These are phyloP conservation scores for Melozone crissalis DNA, from an alignment of 2,113 vertebrate genomes.

Conservation along the genomic window DNA sequence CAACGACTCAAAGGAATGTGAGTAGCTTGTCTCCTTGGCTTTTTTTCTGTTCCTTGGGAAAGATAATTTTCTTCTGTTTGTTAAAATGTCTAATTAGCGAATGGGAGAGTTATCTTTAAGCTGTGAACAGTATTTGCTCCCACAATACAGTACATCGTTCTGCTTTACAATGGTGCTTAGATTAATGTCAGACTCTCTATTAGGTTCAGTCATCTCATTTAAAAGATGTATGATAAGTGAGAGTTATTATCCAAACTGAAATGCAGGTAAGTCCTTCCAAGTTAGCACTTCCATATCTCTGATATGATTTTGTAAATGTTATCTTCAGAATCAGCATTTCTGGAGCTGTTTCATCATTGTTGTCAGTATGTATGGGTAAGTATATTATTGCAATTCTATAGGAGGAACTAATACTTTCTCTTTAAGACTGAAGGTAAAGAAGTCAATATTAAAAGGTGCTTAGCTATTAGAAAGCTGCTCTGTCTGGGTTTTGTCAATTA, in stretches of 20 bases:
- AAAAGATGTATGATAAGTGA: neutral
- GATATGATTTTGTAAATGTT: neutral
- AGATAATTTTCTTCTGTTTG: conserved; percentile 25
- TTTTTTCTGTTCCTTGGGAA: conserved; percentile 19
- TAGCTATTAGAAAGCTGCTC: neutral
- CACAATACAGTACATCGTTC: neutral
- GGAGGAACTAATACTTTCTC: neutral
- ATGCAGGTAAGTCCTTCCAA: conserved; percentile 26
- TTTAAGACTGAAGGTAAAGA: neutral
- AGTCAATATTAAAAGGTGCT: neutral
- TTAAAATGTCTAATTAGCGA: conserved; percentile 31
- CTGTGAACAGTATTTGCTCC: conserved; percentile 12
- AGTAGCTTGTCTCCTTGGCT: conserved; percentile 71
- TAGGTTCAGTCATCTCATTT: neutral
- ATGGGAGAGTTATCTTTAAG: neutral
- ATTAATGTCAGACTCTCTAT: neutral
- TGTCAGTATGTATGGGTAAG: neutral
- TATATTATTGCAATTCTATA: neutral
- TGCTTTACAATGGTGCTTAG: neutral
- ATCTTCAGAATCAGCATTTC: neutral
- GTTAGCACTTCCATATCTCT: neutral
- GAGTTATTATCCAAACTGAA: neutral
- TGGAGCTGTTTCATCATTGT: neutral
- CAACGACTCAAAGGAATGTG: conserved; percentile 84
- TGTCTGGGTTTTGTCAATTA: neutral